Base-by-base conservation (phyloP, 2,113 vertebrate species). In the Oncorhynchus kisutch region DNA sequence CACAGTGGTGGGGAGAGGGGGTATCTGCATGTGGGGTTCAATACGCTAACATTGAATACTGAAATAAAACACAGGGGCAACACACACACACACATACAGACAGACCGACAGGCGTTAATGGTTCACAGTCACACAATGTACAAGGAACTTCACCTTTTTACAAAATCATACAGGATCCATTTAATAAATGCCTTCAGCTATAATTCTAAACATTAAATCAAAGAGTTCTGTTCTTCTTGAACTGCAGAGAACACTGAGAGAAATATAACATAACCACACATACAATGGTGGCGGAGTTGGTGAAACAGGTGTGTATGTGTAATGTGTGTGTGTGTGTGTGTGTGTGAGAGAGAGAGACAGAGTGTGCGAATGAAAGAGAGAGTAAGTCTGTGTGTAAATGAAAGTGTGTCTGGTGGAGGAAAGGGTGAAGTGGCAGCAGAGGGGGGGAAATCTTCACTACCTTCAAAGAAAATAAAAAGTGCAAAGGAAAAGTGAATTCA, bases 401-500 rank as follows among this genome's bases (percentile, higher is more conserved):
- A 65, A 9, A 25, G 31, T 81, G 86, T 82, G 82, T 59, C 77
- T 20, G 71, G 31, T 73, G 80, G 80, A 39, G 73, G 45, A n/a
- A 59, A 83, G 77, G 84, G 82, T 75, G 72, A 87, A 45, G 39
- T 45, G 39, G 39, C 2, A 45, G 39, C 39, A 45, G 39, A 45
- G 2, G 39, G 39, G 39, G 39, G 9, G 39, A 11, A 9, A 75
- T 82, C 81, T 86, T 89, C 84, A 79, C 80, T 79, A 83, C 81
- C 79, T 79, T 80, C 31, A 54, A 79, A 83, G 34, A 83, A 70
- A 66, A 71, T 69, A 90, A 93, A 94, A 96, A 96, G 95, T 95
- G 94, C 95, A 92, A 93, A 91, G 91, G 89, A 92, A 92, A 91
- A 92, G 82, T 88, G 82, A 93, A 91, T 95, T 95, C 94, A 95